These are phyloP conservation scores for Gobius niger DNA, from an alignment of 2,113 vertebrate genomes.

Conservation along the genomic window DNA sequence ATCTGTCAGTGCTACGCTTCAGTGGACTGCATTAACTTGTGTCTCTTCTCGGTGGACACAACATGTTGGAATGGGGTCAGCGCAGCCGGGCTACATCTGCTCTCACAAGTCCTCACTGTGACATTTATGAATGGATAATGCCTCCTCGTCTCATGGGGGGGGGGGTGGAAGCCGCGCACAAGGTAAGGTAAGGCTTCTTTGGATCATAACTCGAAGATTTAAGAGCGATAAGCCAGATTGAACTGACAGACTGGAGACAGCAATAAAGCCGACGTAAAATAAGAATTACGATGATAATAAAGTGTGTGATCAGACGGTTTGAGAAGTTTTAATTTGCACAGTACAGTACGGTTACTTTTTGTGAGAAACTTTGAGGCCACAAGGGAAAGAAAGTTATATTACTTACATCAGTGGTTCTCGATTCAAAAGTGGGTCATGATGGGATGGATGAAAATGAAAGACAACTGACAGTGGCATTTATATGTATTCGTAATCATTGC, in stretches of 20 bases:
- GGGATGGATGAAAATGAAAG: too few relatives aligned
- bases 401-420: too few relatives aligned
- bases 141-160: constrained; percentile 33
- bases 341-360: not conserved
- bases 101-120: constrained; percentile 37
- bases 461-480: too few relatives aligned
- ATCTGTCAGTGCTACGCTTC: constrained; percentile 15
- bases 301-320: constrained; percentile 1
- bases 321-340: not conserved
- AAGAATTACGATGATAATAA: constrained; percentile 11
- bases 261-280: constrained; percentile 17
- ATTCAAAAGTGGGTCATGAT: too few relatives aligned
- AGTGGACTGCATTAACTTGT: constrained; percentile 30
- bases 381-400: too few relatives aligned
- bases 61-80: constrained; percentile 41
- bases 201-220: constrained; percentile 40
- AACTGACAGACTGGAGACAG: constrained; percentile 11
- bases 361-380: too few relatives aligned
- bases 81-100: constrained; percentile 40
- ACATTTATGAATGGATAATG: constrained; percentile 56
- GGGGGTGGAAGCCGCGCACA: constrained; percentile 16
- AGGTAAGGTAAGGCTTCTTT: constrained; percentile 15
- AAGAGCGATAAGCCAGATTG: constrained; percentile 37
- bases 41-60: constrained; percentile 33
- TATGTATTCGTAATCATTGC: too few relatives aligned